phyloP scores from a whole-genome alignment of 2,888 invertebrate genomes.

The Cerastis leucographa region DNA sequence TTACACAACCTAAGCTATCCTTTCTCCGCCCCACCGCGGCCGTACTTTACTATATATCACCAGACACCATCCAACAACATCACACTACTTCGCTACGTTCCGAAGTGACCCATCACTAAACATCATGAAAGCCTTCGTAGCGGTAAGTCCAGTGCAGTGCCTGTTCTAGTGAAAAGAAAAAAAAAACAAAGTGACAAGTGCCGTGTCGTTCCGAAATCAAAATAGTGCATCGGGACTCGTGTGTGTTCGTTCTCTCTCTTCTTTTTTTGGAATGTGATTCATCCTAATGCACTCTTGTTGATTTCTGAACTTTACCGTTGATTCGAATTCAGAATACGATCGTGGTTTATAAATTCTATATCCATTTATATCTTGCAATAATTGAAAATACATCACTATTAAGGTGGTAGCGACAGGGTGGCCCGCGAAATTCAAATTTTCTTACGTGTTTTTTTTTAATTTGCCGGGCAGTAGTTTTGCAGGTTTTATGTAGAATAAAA shows the following conservation, averaged over 20 bases:
- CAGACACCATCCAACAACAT: constrained; percentile 79
- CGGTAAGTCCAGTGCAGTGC: constrained; percentile 88
- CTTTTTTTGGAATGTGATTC: constrained; percentile 59
- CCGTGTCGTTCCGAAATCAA: constrained; percentile 87
- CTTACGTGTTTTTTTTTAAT: no score
- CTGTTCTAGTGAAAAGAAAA: constrained; percentile 73
- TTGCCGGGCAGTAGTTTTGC: no score
- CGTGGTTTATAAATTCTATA: constrained; percentile 28
- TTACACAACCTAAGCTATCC: constrained; percentile 88
- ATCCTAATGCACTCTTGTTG: constrained; percentile 67
- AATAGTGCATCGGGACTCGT: constrained; percentile 74
- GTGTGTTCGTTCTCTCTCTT: constrained; percentile 60
- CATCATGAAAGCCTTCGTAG: constrained; percentile 90
- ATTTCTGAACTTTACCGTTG: constrained; percentile 67
- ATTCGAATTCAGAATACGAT: constrained; percentile 58
- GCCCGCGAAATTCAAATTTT: no score
- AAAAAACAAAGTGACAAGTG: constrained; percentile 82
- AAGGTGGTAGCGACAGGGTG: no score
- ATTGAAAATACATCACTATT: neutral
- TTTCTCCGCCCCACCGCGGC: constrained; percentile 89
- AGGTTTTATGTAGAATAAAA: no score
- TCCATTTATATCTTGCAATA: neutral
- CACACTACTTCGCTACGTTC: constrained; percentile 87
- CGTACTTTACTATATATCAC: constrained; percentile 85
- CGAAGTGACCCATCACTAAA: constrained; percentile 88